phyloP scores from a whole-genome alignment of 2,113 vertebrate genomes.

The Corythornis vintsioides region DNA sequence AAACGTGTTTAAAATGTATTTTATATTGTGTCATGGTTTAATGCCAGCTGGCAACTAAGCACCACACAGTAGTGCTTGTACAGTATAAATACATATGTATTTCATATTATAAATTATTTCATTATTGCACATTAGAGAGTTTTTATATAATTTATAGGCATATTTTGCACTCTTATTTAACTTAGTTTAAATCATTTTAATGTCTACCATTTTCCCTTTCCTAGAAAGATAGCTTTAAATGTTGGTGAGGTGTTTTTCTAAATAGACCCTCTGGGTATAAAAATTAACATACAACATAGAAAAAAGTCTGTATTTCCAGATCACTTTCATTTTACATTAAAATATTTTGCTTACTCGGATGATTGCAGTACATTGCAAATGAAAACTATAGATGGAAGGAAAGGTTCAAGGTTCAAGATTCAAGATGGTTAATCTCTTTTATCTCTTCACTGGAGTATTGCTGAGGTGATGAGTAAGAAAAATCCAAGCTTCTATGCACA shows the following conservation, averaged over 20 bases:
- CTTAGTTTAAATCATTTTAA: neutral
- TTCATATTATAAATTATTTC: neutral
- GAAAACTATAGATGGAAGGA: neutral
- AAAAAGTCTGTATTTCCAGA: constrained; percentile 14
- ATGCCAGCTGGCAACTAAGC: neutral
- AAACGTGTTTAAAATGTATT: constrained; percentile 1
- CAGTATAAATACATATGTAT: neutral
- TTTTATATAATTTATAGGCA: neutral
- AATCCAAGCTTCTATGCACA: neutral
- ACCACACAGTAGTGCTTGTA: neutral
- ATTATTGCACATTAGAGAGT: neutral
- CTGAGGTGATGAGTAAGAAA: neutral
- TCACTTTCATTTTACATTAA: constrained; percentile 14
- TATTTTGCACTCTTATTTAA: neutral
- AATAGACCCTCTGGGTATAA: neutral
- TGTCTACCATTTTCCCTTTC: constrained; percentile 10
- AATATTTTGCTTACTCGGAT: neutral
- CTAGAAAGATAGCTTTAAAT: neutral
- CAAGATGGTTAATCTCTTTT: neutral
- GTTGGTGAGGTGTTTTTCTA: neutral
- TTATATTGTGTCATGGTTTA: neutral
- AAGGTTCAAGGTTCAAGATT: neutral
- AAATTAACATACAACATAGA: neutral
- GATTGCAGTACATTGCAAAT: neutral
- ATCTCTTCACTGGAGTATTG: neutral